Base-by-base conservation (phyloP, 2,888 invertebrate genomes). In the Melanchra persicariae region DNA sequence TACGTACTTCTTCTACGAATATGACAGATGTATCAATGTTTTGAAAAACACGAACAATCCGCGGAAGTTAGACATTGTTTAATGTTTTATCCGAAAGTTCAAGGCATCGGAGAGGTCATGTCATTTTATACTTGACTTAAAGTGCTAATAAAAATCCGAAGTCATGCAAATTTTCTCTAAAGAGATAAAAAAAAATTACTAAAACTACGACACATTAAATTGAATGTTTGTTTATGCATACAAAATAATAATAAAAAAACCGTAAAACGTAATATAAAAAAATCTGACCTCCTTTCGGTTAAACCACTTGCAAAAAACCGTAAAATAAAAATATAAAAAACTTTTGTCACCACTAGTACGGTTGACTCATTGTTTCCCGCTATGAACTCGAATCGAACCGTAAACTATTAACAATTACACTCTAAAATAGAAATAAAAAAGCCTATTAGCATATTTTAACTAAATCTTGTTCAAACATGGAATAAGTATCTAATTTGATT, bases 301-400 rank as follows among this genome's bases (percentile, higher is more conserved):
- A 51, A n/a, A 63, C n/a, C 47, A n/a, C 15, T 26, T 24, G 10
- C 49, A 60, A 65, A 71, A 77, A 74, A 72, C 65, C 62, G 83
- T 70, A 65, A 69, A 77, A 64, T 19, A 54, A 67, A 52, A 55
- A 45, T 45, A n/a, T n/a, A n/a, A 71, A 60, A 58, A 24, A 62
- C 73, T 81, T 77, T 22, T 78, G 70, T 64, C 70, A 63, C 24
- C 60, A 61, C 58, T 30, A 68, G 72, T 77, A 75, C 71, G 22
- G 52, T 77, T 85, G 86, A 84, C 64, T 84, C 84, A 84, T 71
- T 63, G 54, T 70, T n/a, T 82, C 61, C 76, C 84, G 82, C 65
- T 84, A 70, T 63, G 45, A 61, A 17, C 24, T 61, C 37, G 55
- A 65, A 55, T 78, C 77, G 62, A 79, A 82, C 75, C 77, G 79